Percentiles rank a stretch among this genome's conserved stretches.
These are phyloP conservation scores for Tinamus major DNA, from an alignment of 2,797 vertebrate species.

Conservation along the genomic window DNA sequence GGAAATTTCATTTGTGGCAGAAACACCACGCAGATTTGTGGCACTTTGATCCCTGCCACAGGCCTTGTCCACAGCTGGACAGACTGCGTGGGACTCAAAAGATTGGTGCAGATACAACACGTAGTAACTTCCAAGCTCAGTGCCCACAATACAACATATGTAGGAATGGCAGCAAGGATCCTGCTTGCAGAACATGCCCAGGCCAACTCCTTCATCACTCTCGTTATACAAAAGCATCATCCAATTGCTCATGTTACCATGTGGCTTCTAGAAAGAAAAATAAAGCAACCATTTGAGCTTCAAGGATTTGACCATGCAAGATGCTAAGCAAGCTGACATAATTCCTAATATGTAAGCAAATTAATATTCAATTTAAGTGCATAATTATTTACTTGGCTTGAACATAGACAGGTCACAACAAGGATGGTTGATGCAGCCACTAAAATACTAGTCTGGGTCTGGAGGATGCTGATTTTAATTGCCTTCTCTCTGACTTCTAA, in stretches of 20 bases:
- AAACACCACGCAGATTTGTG: background rate
- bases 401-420: background rate
- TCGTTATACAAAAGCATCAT: background rate
- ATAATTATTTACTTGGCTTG: fast-evolving
- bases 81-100: background rate
- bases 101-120: background rate
- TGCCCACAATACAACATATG: background rate
- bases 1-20: background rate
- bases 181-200: background rate
- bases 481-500: background rate
- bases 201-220: background rate
- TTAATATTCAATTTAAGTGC: background rate
- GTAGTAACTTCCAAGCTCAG: background rate
- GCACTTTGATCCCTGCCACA: background rate
- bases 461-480: background rate
- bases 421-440: background rate
- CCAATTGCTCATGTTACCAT: background rate
- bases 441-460: background rate
- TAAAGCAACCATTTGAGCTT: background rate
- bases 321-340: background rate
- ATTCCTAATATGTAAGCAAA: background rate
- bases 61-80: background rate
- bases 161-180: background rate
- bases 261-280: background rate
- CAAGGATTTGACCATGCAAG: background rate